phyloP scores from a whole-genome alignment of 2,797 vertebrate species.

The Lerista edwardsae region DNA sequence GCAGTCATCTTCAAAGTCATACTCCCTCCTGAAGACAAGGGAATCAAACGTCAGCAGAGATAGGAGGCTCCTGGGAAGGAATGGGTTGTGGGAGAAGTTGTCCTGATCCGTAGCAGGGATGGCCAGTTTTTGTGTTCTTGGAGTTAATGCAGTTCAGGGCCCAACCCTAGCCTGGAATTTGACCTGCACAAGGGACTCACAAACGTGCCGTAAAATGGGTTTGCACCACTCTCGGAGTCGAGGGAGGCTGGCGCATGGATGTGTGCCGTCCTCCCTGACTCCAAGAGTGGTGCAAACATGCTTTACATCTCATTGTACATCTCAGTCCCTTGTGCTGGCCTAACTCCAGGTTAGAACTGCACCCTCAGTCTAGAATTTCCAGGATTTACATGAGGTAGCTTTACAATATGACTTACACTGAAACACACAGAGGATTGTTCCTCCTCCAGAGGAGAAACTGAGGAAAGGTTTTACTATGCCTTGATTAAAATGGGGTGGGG shows the following conservation, averaged over 20 bases:
- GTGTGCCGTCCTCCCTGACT: too few species aligned
- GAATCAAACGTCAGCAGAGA: slow-evolving; percentile 24
- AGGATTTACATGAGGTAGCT: background rate
- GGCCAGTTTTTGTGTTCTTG: too few species aligned
- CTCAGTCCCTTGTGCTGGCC: too few species aligned
- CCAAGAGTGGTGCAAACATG: too few species aligned
- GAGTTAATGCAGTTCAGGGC: background rate
- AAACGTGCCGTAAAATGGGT: too few species aligned
- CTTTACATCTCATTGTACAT: too few species aligned
- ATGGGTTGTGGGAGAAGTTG: background rate
- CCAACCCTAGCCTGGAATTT: too few species aligned
- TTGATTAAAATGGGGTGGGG: background rate
- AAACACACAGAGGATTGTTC: background rate
- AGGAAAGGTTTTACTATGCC: background rate
- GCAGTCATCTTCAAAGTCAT: slow-evolving; percentile 97
- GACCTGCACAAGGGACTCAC: too few species aligned
- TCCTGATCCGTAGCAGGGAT: background rate
- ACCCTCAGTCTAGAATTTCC: background rate
- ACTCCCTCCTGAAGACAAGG: slow-evolving; percentile 85
- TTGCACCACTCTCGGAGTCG: too few species aligned
- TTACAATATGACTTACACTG: background rate
- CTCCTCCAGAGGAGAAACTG: too few species aligned
- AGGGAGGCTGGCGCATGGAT: too few species aligned
- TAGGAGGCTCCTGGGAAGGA: background rate
- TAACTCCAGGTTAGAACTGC: too few species aligned